A percentile compares a stretch with the other conserved stretches of the same genome.
Evolutionary conservation across 2,888 invertebrate species (phyloP).

Genomic region (Artemia sinica): DNA sequence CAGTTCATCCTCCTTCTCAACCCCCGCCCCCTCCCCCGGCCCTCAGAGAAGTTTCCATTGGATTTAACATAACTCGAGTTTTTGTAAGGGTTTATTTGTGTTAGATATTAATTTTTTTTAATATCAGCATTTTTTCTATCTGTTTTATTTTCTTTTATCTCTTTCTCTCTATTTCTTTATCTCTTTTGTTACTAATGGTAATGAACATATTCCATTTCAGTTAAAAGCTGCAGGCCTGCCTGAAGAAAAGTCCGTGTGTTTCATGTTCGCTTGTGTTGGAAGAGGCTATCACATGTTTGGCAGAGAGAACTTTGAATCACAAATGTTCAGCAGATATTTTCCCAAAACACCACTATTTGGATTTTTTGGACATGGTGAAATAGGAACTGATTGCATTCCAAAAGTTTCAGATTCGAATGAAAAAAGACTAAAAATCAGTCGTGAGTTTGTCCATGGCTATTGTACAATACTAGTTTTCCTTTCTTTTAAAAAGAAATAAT

Average conservation of each 20-base stretch:
- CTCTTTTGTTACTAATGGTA: no score
- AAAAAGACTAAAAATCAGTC: background rate
- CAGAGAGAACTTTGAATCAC: conserved; percentile 31
- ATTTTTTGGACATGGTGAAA: conserved; percentile 35
- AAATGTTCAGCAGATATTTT: conserved; percentile 32
- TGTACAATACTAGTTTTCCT: background rate
- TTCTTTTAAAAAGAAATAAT: background rate
- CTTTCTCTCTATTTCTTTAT: no score
- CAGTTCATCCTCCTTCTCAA: no score
- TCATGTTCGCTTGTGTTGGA: conserved; percentile 35
- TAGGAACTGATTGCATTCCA: conserved; percentile 30
- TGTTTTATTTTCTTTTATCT: no score
- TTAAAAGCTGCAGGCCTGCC: conserved; percentile 14
- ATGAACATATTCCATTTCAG: background rate
- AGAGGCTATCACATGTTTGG: conserved; percentile 30
- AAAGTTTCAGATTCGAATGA: conserved; percentile 20
- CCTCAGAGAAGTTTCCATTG: no score
- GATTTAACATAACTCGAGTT: no score
- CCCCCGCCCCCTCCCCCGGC: no score
- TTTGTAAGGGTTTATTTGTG: no score
- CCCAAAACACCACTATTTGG: conserved; percentile 35
- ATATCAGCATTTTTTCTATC: no score
- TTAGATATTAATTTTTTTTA: no score
- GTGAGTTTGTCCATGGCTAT: background rate
- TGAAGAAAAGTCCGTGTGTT: conserved; percentile 28